Base-by-base conservation (phyloP, 2,113 vertebrate genomes). In the Hippocampus zosterae region DNA sequence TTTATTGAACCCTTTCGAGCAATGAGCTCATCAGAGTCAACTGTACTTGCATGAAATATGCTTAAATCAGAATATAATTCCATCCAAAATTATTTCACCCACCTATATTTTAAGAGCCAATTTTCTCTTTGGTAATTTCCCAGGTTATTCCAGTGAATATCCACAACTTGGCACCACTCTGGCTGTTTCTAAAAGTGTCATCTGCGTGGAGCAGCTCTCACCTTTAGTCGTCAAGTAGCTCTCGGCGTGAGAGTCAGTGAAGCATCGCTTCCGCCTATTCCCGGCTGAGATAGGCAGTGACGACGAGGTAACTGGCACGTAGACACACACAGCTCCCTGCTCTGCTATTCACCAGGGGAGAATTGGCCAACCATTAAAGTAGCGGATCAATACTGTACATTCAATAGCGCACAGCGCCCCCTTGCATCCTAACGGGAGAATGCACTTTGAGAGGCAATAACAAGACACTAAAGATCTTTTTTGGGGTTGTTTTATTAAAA, bases 271-370 rank as follows among this genome's bases (percentile, higher is more conserved):
- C 61, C 27, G 61, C 37, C 61, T 63, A 23, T 44, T 37, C 5
- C 3, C 1, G 27, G 7, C 65, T 70, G 62, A 77, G 71, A 73
- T 64, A 76, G 80, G 46, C 72, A 40, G 70, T 53, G 50, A 1
- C 68, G 74, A 92, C 88, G 89, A 82, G 90, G 72, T 79, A 27
- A 72, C 33, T 78, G 71, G 88, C 89, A 90, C 89, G 84, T 89
- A 89, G 40, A 78, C 89, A 74, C 33, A 21, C 89, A 74, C 2
- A 41, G 60, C 82, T 87, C 87, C 82, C 86, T 89, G 75, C 19
- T 42, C 37, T 44, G 41, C 68, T 70, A 75, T 56, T 42, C 75
- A 64, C 12, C 44, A 42, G 25, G 63, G n/a, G 53, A 72, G 59
- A 66, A 25, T 59, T 61, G n/a, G 23, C 1, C 69, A 56, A 68